Evolutionary conservation across 2,888 invertebrate genomes (phyloP), one percentile per base, ranked within the genome.

Genomic region (Lithophane semibrunnea): DNA sequence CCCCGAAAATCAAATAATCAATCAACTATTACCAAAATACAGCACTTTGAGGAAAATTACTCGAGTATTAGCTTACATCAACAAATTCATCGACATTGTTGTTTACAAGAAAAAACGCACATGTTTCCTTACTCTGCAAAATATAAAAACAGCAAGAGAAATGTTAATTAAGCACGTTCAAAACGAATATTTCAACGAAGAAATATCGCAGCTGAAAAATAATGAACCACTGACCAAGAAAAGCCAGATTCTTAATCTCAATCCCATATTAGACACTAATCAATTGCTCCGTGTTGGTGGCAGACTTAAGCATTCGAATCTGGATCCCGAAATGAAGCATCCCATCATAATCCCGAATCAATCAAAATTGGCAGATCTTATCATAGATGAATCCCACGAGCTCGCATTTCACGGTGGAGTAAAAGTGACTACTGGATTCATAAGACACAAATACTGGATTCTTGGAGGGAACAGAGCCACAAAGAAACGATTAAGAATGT

Each of bases 291-390:
- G 58, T 24, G 58, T 24, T 24, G 24, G 58, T 16, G 58, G 58
- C 24, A 58, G 24, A 58, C 58, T 58, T 24, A 24, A 58, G 24
- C 58, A 58, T 24, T 58, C 58, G 24, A 58, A 58, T 24, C 58
- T 58, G 16, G 58, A 58, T 58, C 58, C 58, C 24, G 58, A 58
- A 58, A 58, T 63, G 63, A 63, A 63, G 21, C 63, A 63, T 42
- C 63, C 63, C 37, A 63, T 63, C 63, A 64, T 64, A 44, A 44
- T 64, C n/a, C 64, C 64, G 64, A 64, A 64, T 42, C n/a, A 63
- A 7, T 63, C 63, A 7, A 63, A 63, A 42, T 7, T 63, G 42
- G 63, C 63, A 42, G 63, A 63, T 16, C 63, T 42, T 21, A 63
- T 21, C 37, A 63, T 63, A 21, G 63, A 63, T 21, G 63, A 63